A percentile compares a stretch with the other conserved stretches of the same genome.
Evolutionary conservation across 2,797 vertebrate genomes (phyloP).

Genomic region (Mus spretus): DNA sequence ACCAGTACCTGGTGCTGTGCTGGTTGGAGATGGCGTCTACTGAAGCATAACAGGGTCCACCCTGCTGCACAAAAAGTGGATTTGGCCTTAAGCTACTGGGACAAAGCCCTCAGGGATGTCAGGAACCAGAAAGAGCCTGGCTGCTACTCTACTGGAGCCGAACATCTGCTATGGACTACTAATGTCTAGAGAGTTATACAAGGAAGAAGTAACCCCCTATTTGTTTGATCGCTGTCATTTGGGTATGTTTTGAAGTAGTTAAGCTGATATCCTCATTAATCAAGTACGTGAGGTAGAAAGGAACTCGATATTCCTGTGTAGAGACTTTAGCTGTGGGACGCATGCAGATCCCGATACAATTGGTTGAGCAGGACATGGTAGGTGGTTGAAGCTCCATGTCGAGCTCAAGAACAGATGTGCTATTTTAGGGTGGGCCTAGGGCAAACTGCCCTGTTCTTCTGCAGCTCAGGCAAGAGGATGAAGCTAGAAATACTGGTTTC

Average conservation of each 20-base stretch:
- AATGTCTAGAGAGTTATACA: not conserved
- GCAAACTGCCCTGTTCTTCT: not conserved
- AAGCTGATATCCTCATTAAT: not conserved
- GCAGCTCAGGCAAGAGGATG: not conserved
- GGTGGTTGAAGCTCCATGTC: not conserved
- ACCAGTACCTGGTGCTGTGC: not conserved
- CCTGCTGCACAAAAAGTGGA: not conserved
- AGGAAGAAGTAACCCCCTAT: constrained; percentile 24
- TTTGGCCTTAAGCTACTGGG: not conserved
- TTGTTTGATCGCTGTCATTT: constrained; percentile 20
- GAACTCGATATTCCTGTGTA: not conserved
- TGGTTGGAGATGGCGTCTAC: not conserved
- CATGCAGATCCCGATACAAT: not conserved
- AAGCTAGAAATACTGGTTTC: not conserved
- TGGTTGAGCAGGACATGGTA: not conserved
- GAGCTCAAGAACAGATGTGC: not conserved
- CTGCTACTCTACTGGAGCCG: not conserved
- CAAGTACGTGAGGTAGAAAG: not conserved
- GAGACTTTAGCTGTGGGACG: not conserved
- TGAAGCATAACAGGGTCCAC: not conserved
- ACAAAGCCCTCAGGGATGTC: not conserved
- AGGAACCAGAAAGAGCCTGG: not conserved
- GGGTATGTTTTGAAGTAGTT: constrained; percentile 26
- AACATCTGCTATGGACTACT: not conserved
- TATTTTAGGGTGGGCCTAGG: not conserved